phyloP scores from a whole-genome alignment of 2,113 vertebrate species.

The Abramis brama region DNA sequence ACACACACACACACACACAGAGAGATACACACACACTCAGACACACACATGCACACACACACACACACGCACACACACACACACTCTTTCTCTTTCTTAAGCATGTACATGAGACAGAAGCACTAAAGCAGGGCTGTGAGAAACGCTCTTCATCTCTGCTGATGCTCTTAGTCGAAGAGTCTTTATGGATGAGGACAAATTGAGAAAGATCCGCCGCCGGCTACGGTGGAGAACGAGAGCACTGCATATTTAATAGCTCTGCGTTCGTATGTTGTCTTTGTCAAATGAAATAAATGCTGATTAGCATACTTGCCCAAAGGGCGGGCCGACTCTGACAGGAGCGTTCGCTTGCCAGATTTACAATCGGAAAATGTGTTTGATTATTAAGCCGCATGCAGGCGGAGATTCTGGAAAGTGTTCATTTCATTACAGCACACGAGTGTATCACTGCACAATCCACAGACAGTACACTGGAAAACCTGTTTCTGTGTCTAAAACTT shows the following conservation, averaged over 20 bases:
- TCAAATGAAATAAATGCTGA: conserved; percentile 67
- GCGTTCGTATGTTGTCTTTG: conserved; percentile 68
- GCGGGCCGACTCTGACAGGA: neutral
- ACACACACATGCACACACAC: neutral
- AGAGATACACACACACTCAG: neutral
- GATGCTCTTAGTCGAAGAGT: conserved; percentile 68
- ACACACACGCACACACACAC: neutral
- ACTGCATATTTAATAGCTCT: conserved; percentile 67
- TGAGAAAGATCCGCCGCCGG: conserved; percentile 73
- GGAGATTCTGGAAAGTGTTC: conserved; percentile 26
- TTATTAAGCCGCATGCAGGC: conserved; percentile 17
- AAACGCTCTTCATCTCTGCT: conserved; percentile 61
- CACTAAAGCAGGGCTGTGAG: conserved; percentile 55
- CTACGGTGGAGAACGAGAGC: conserved; percentile 56
- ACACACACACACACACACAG: neutral
- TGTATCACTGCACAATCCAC: too few relatives aligned
- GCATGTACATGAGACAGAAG: conserved; percentile 41
- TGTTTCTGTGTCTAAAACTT: neutral
- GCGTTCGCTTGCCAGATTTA: neutral
- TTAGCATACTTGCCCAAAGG: conserved; percentile 60
- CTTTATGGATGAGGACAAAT: conserved; percentile 74
- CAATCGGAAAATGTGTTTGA: conserved; percentile 27
- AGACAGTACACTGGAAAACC: neutral
- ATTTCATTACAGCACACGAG: conserved; percentile 13
- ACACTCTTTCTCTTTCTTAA: neutral